Conservation (phyloP, 2,888 invertebrate species). For the Drosophila crucigera region DNA sequence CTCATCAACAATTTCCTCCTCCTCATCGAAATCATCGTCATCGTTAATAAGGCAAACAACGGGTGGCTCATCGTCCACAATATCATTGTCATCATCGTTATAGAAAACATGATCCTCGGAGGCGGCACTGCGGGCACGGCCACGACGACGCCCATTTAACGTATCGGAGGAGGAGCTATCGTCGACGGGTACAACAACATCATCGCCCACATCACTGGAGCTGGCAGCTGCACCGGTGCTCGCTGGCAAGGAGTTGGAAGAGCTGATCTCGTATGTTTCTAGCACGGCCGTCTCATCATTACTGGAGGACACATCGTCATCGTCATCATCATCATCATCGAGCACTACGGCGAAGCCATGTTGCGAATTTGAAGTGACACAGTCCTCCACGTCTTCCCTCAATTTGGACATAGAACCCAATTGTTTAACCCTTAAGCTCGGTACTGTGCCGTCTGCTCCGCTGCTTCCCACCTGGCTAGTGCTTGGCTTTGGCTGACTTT, state of each 20-base stretch:
- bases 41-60: constrained; percentile 81
- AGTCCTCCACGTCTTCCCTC: constrained; percentile 75
- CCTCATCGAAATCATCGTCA: constrained; percentile 77
- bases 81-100: constrained; percentile 50
- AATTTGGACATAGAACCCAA: constrained; percentile 79
- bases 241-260: constrained; percentile 78
- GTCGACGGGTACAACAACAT: constrained; percentile 75
- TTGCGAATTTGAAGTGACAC: constrained; percentile 78
- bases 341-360: constrained; percentile 79
- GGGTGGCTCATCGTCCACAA: constrained; percentile 64
- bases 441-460: constrained; percentile 4
- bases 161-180: constrained; percentile 80
- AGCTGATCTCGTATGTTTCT: constrained; percentile 81
- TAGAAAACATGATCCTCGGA: constrained; percentile 47
- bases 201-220: constrained; percentile 50
- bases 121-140: constrained; percentile 14
- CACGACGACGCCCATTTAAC: constrained; percentile 60
- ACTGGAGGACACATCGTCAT: constrained; percentile 53
- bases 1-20: constrained; percentile 62
- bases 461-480: constrained; percentile 50
- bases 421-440: constrained; percentile 22
- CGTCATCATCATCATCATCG: constrained; percentile 72
- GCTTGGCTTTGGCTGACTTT: constrained; percentile 48
- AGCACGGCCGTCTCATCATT: constrained; percentile 75
- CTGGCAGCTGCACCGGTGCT: constrained; percentile 52